Percentiles rank a stretch among this genome's conserved stretches.
Conservation (phyloP, 1,140 invertebrate species). For the Drosophila pectinifera region DNA sequence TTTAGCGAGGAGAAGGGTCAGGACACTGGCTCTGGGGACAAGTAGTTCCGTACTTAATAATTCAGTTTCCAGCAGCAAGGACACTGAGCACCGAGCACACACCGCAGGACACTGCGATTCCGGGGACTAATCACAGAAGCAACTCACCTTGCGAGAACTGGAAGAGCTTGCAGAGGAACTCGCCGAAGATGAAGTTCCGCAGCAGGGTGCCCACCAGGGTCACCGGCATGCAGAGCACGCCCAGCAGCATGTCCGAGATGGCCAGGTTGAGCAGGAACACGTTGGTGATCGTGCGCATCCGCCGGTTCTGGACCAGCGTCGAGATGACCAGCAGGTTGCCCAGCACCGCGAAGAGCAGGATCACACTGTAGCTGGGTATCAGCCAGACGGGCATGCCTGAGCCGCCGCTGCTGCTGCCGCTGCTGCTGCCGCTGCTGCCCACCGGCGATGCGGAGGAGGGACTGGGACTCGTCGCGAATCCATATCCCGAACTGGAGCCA, state of each 20-base stretch:
- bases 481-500: neutral
- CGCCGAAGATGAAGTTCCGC: slow-evolving; percentile 93
- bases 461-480: neutral
- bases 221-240: slow-evolving; percentile 95
- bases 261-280: slow-evolving; percentile 95
- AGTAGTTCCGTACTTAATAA: neutral
- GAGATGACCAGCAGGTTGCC: slow-evolving; percentile 93
- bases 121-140: slow-evolving; percentile 35
- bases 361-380: slow-evolving; percentile 90
- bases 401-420: slow-evolving; percentile 61
- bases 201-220: slow-evolving; percentile 93
- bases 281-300: slow-evolving; percentile 95
- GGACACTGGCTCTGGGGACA: neutral
- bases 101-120: slow-evolving; percentile 57
- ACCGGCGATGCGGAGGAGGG: slow-evolving; percentile 62
- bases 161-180: slow-evolving; percentile 92
- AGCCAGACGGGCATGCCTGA: slow-evolving; percentile 78
- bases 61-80: neutral
- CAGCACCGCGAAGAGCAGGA: slow-evolving; percentile 91
- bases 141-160: slow-evolving; percentile 93
- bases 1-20: slow-evolving; percentile 1
- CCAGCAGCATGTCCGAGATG: slow-evolving; percentile 92
- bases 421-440: neutral
- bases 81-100: neutral
- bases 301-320: slow-evolving; percentile 91